Percentiles rank a stretch among this genome's conserved stretches.
Conservation (phyloP, 2,797 vertebrate species). For the Aeoliscus strigatus region DNA sequence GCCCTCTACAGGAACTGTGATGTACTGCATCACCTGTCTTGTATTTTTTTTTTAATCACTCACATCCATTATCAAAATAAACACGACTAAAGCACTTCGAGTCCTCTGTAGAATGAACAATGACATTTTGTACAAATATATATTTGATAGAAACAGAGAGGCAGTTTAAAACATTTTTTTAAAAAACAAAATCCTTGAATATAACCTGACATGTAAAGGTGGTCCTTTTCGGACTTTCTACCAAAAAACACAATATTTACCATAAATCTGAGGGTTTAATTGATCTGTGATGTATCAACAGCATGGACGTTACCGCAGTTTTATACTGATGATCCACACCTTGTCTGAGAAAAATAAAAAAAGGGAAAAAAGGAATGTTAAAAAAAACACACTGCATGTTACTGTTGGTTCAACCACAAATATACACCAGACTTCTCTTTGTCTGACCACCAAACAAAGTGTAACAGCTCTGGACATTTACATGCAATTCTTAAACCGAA, state of each 20-base stretch:
- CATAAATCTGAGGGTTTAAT: not conserved
- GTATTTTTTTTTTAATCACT: no score
- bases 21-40: not conserved
- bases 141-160: conserved; percentile 10
- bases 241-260: no score
- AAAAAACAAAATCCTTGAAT: no score
- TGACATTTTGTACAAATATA: conserved; percentile 23
- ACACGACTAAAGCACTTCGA: no score
- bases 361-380: no score
- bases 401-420: not conserved
- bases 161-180: no score
- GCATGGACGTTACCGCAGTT: not conserved
- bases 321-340: not conserved
- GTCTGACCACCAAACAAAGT: no score
- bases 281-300: not conserved
- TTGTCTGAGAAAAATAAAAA: no score
- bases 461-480: no score
- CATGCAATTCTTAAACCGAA: no score
- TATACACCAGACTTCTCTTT: not conserved
- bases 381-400: no score
- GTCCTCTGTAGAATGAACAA: no score
- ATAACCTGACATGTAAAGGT: not conserved
- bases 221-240: not conserved
- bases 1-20: conserved; percentile 45
- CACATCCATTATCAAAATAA: not conserved